Conservation (phyloP, 1,140 invertebrate genomes). For the Lethrus apterus region DNA sequence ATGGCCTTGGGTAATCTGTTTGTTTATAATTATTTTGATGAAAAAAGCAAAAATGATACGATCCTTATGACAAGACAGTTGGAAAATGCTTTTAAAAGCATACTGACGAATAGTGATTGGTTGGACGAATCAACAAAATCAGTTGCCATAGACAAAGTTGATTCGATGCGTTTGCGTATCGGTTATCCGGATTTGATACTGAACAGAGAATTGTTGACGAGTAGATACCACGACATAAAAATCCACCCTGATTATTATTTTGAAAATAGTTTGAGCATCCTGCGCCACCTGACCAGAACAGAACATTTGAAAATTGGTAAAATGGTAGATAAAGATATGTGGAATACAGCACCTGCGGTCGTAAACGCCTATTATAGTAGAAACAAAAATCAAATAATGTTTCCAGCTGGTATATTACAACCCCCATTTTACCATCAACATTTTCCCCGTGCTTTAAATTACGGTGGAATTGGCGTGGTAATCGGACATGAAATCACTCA, state of each 20-base stretch:
- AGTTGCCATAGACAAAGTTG: conserved; percentile 71
- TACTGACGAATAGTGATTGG: conserved; percentile 68
- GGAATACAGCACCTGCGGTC: conserved; percentile 88
- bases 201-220: conserved; percentile 58
- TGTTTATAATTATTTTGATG: conserved; percentile 77
- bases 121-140: conserved; percentile 73
- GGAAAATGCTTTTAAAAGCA: conserved; percentile 65
- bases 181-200: conserved; percentile 85
- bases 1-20: conserved; percentile 82
- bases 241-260: conserved; percentile 75
- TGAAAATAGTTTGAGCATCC: conserved; percentile 77
- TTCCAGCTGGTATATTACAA: conserved; percentile 87
- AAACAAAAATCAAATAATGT: conserved; percentile 94
- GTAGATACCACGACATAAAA: conserved; percentile 66
- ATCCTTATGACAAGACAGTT: conserved; percentile 79
- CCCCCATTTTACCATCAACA: conserved; percentile 81
- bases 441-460: conserved; percentile 72
- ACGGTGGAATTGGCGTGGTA: conserved; percentile 64
- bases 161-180: conserved; percentile 76
- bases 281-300: conserved; percentile 61
- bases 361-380: conserved; percentile 95
- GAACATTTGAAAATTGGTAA: conserved; percentile 59
- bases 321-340: conserved; percentile 73
- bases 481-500: conserved; percentile 66
- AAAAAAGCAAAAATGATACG: conserved; percentile 73